Evolutionary conservation across 2,888 invertebrate species (phyloP).

Genomic region (Empis livida): DNA sequence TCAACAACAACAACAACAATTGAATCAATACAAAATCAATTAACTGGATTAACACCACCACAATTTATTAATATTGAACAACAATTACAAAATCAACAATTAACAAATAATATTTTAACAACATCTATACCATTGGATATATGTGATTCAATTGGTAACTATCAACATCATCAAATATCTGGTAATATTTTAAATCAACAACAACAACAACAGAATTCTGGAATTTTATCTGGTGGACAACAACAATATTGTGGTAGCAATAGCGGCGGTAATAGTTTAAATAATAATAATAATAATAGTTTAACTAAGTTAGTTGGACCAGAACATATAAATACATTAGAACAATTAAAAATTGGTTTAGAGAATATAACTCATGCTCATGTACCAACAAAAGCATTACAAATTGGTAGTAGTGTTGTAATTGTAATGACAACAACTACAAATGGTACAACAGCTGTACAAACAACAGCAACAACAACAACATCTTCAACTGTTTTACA

Average conservation of each 20-base stretch:
- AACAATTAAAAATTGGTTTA: slow-evolving; percentile 43
- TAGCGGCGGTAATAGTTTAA: not conserved
- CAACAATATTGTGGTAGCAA: slow-evolving; percentile 1
- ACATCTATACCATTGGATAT: slow-evolving; percentile 23
- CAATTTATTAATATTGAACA: slow-evolving; percentile 17
- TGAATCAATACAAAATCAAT: slow-evolving; percentile 1
- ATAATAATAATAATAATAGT: slow-evolving; percentile 4
- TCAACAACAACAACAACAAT: slow-evolving; percentile 1
- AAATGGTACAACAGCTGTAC: slow-evolving; percentile 9
- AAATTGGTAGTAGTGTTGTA: slow-evolving; percentile 7
- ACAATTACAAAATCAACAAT: slow-evolving; percentile 22
- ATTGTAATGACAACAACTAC: slow-evolving; percentile 13
- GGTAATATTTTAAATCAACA: slow-evolving; percentile 4
- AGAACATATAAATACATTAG: slow-evolving; percentile 41
- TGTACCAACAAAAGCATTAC: slow-evolving; percentile 19
- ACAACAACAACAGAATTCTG: slow-evolving; percentile 2
- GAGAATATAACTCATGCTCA: slow-evolving; percentile 44
- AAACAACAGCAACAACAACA: slow-evolving; percentile 5
- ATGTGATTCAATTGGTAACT: slow-evolving; percentile 20
- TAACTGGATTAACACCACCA: slow-evolving; percentile 12
- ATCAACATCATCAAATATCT: slow-evolving; percentile 10
- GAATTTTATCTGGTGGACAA: not conserved
- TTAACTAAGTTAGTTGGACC: slow-evolving; percentile 24
- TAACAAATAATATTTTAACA: slow-evolving; percentile 13
- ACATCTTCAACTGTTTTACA: slow-evolving; percentile 1